Base-by-base conservation (phyloP, 2,888 invertebrate species). In the Stomorhina lunata region DNA sequence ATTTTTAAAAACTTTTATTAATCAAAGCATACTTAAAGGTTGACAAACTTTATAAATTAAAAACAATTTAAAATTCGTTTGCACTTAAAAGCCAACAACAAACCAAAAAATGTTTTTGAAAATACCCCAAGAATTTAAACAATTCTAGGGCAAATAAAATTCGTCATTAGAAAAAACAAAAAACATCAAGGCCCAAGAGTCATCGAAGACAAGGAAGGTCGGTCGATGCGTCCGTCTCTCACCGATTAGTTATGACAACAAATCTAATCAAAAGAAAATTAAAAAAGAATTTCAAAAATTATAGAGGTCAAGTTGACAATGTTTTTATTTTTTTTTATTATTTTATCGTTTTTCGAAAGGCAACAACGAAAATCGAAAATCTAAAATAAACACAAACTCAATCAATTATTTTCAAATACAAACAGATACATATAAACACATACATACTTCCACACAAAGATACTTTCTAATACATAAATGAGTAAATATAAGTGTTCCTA, bases 281-380 rank as follows among this genome's bases (percentile, higher is more conserved):
- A 55, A 32, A 20, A 29, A 32, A 69, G 48, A 48, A 6, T 7
- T 15, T 40, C n/a, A 53, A 69, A 69, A 53, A 43, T 48, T 63
- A 59, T 61, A 55, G 43, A 77, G 77, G 78, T 72, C 81, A 81
- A 78, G 48, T 69, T 57, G 73, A 55, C 68, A 65, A 59, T 57
- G 48, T 57, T 45, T 45, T 20, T 34, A 17, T 29, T 43, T n/a
- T 43, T 43, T 43, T 5, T 17, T 43, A 43, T n/a, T 12, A 43
- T 48, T 68, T 68, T 59, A 50, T 61, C 12, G 40, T 7, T 34
- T 32, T 10, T 37, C 25, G 57, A 76, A 40, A 27, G 37, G 12
- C 29, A 20, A 53, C 17, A 61, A 61, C 48, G 59, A 59, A 29
- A n/a, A 40, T 45, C 29, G 12, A 50, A 20, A 50, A 40, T 40